Conservation (phyloP, 2,888 invertebrate genomes). For the Amiota minor region DNA sequence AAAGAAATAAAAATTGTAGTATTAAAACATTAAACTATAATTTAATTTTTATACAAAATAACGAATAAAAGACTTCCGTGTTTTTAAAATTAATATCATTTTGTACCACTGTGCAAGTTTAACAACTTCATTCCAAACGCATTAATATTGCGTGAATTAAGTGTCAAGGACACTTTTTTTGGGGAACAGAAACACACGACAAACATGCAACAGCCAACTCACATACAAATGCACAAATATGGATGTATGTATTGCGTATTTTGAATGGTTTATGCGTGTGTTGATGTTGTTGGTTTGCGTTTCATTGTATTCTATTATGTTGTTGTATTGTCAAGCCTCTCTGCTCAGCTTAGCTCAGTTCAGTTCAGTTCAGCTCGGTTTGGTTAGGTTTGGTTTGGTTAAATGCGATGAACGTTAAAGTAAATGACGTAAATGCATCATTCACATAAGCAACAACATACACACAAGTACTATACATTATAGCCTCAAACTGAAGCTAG, state of each 20-base stretch:
- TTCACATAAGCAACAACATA: constrained; percentile 42
- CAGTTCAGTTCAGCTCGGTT: constrained; percentile 20
- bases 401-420: constrained; percentile 67
- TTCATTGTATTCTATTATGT: too few relatives aligned
- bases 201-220: constrained; percentile 47
- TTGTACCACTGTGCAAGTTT: constrained; percentile 48
- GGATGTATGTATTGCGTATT: background rate
- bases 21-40: too few relatives aligned
- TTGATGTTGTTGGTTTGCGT: constrained; percentile 39
- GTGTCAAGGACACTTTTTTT: constrained; percentile 67
- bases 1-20: too few relatives aligned
- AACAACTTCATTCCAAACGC: constrained; percentile 65
- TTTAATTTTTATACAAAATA: too few relatives aligned
- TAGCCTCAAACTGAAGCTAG: background rate
- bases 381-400: constrained; percentile 40
- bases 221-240: background rate
- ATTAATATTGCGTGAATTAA: constrained; percentile 68
- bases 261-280: constrained; percentile 26
- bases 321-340: constrained; percentile 41
- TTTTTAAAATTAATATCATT: background rate
- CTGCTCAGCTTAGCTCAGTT: background rate
- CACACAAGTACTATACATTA: constrained; percentile 31
- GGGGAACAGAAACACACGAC: constrained; percentile 5
- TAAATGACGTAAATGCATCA: constrained; percentile 66
- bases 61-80: too few relatives aligned